Percentiles rank a stretch among this genome's conserved stretches.
These are phyloP conservation scores for Leucopsar rothschildi DNA, from an alignment of 2,113 vertebrate species.

Conservation along the genomic window DNA sequence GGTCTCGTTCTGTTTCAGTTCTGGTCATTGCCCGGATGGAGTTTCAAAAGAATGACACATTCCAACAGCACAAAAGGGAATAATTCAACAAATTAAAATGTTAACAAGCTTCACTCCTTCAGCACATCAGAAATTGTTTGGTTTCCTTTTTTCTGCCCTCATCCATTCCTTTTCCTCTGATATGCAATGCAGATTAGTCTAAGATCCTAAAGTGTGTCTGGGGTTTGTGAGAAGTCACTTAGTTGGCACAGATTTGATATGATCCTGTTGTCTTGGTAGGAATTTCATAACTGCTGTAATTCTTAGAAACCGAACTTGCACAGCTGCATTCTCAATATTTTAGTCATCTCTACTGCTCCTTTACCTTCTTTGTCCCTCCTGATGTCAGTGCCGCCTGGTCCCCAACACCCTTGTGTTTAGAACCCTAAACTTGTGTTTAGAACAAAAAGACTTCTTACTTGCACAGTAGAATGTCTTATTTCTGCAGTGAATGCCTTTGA, in stretches of 20 bases:
- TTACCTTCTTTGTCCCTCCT: background rate
- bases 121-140: background rate
- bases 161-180: background rate
- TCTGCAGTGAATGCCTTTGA: background rate
- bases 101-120: conserved; percentile 5
- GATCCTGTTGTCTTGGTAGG: background rate
- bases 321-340: background rate
- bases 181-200: background rate
- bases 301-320: background rate
- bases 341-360: background rate
- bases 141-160: background rate
- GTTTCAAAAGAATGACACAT: background rate
- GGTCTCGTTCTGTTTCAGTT: background rate
- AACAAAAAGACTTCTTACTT: background rate
- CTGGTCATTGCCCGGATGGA: conserved; percentile 19
- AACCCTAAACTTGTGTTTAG: background rate
- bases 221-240: background rate
- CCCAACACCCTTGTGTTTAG: background rate
- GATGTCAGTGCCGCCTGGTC: background rate
- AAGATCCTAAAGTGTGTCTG: background rate
- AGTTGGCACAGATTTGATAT: background rate
- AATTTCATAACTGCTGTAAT: background rate
- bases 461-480: background rate
- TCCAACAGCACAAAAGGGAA: background rate
- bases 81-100: conserved; percentile 21